These are phyloP conservation scores for Oncorhynchus tshawytscha DNA, from an alignment of 2,113 vertebrate species.

Conservation along the genomic window DNA sequence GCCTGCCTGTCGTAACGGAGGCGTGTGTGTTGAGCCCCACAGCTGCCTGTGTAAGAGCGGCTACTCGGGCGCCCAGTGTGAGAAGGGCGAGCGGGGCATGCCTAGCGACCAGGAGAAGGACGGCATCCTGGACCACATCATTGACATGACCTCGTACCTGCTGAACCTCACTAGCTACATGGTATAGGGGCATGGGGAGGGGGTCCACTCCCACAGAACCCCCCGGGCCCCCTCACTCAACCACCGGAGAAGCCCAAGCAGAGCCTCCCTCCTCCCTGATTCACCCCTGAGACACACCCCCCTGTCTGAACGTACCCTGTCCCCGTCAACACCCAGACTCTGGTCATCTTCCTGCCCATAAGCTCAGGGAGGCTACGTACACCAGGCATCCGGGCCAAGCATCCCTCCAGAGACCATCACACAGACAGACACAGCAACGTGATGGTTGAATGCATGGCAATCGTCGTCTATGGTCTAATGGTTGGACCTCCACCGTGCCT, in stretches of 20 bases:
- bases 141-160: slow-evolving; percentile 97
- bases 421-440: slow-evolving; percentile 13
- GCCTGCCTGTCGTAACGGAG: slow-evolving; percentile 89
- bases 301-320: neutral
- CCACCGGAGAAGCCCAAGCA: slow-evolving; percentile 52
- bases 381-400: neutral
- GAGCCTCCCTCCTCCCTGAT: slow-evolving; percentile 10
- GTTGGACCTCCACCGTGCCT: slow-evolving; percentile 37
- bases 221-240: slow-evolving; percentile 28
- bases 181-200: slow-evolving; percentile 77
- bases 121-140: slow-evolving; percentile 97
- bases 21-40: slow-evolving; percentile 92
- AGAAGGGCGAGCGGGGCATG: slow-evolving; percentile 86
- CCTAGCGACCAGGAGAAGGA: slow-evolving; percentile 89
- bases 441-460: slow-evolving; percentile 42
- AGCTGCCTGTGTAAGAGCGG: slow-evolving; percentile 94
- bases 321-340: neutral
- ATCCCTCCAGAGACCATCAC: neutral
- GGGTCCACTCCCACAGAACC: slow-evolving; percentile 34
- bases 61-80: slow-evolving; percentile 71
- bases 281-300: slow-evolving; percentile 22
- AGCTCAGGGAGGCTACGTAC: neutral
- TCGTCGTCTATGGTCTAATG: slow-evolving; percentile 1
- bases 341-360: neutral
- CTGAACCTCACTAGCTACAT: slow-evolving; percentile 97